A percentile compares a stretch with the other conserved stretches of the same genome.
phyloP scores from a whole-genome alignment of 37 sponge, comb jelly and placozoan genomes.

The Halichondria panicea region DNA sequence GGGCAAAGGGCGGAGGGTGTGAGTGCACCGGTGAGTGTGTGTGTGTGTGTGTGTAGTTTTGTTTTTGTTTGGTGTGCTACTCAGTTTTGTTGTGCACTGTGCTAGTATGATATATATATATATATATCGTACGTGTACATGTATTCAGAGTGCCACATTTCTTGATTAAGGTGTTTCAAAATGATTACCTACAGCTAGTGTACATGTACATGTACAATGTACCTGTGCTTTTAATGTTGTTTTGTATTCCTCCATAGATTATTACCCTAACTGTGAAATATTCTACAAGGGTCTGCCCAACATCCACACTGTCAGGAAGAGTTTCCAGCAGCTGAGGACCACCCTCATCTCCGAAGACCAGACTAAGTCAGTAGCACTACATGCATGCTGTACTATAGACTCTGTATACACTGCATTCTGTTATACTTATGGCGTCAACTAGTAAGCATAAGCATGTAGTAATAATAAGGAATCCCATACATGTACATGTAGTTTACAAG shows the following conservation, averaged over 20 bases:
- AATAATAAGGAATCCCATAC: too few relatives aligned
- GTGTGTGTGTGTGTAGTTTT: neutral
- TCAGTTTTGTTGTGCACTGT: neutral
- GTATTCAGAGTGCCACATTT: too few relatives aligned
- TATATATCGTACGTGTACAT: neutral
- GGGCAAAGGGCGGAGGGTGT: conserved; percentile 88
- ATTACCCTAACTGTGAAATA: conserved; percentile 85
- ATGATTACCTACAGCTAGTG: neutral
- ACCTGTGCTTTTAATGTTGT: neutral
- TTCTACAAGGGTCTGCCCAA: conserved; percentile 83
- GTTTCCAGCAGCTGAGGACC: conserved; percentile 64
- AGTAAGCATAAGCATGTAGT: too few relatives aligned
- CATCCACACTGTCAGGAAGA: conserved; percentile 84
- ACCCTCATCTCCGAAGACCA: conserved; percentile 43
- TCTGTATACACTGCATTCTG: too few relatives aligned
- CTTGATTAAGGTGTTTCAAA: neutral
- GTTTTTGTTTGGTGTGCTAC: neutral
- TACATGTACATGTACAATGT: too few relatives aligned
- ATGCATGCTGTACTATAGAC: too few relatives aligned
- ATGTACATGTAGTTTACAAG: too few relatives aligned
- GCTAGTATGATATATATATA: neutral
- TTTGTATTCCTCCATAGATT: conserved; percentile 45
- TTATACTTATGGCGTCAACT: too few relatives aligned
- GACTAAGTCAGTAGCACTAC: too few relatives aligned
- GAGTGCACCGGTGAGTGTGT: conserved; percentile 66